These are phyloP conservation scores for Coelinius sp. DNA, from an alignment of 2,888 invertebrate species.

Conservation along the genomic window DNA sequence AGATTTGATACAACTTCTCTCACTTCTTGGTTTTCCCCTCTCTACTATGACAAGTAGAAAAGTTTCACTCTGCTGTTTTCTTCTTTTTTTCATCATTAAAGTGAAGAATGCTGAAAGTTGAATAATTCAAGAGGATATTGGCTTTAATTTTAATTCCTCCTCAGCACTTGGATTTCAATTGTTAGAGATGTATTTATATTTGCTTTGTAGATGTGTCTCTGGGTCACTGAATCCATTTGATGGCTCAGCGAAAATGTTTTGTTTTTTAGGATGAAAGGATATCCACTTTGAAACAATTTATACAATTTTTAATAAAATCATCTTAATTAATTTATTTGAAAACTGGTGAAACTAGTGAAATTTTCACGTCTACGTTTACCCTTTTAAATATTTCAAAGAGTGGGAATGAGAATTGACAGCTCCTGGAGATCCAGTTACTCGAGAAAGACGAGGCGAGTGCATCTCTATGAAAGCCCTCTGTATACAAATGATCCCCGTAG, in stretches of 20 bases:
- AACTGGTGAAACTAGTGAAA: too few species aligned
- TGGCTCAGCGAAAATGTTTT: background rate
- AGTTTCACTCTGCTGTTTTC: background rate
- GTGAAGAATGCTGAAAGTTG: background rate
- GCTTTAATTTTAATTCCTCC: background rate
- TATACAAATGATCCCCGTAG: background rate
- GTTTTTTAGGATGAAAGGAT: background rate
- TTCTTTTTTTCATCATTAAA: slow-evolving; percentile 2
- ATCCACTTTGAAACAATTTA: background rate
- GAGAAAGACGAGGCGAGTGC: background rate
- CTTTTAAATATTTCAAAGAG: background rate
- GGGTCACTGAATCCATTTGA: too few species aligned
- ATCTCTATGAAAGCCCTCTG: background rate
- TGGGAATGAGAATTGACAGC: background rate
- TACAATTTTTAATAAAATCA: too few species aligned
- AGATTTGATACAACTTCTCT: slow-evolving; percentile 5
- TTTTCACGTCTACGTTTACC: background rate
- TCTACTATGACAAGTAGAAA: background rate
- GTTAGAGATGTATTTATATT: slow-evolving; percentile 1
- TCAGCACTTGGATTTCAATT: background rate
- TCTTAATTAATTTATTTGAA: too few species aligned
- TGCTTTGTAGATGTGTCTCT: background rate
- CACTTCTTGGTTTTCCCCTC: background rate
- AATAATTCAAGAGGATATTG: slow-evolving; percentile 17
- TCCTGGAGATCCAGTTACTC: background rate